Percentiles rank a stretch among this genome's conserved stretches.
These are phyloP conservation scores for Cryptocephalus moraei DNA, from an alignment of 2,888 invertebrate species.

Conservation along the genomic window DNA sequence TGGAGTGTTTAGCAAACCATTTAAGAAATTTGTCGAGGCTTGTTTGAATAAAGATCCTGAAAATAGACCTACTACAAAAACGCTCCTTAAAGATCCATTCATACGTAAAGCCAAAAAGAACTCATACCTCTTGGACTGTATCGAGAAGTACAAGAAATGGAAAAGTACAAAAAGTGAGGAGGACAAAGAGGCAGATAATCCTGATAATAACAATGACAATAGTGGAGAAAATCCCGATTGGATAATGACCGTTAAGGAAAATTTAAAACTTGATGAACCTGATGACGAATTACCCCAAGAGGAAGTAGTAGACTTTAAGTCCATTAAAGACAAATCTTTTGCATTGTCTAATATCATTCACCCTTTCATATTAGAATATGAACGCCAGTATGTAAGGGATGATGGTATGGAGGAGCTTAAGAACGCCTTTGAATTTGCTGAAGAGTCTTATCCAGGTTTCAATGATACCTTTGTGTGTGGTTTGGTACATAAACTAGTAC, in stretches of 20 bases:
- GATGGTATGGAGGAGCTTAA: constrained; percentile 1
- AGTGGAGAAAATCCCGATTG: constrained; percentile 4
- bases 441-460: constrained; percentile 6
- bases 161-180: constrained; percentile 85
- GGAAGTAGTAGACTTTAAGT: neutral
- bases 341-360: neutral
- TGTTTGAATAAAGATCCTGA: constrained; percentile 99
- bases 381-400: neutral
- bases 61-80: constrained; percentile 97
- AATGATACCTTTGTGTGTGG: constrained; percentile 4
- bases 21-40: constrained; percentile 93
- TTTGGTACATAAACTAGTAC: constrained; percentile 3
- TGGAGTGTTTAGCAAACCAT: constrained; percentile 81
- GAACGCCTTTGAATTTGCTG: constrained; percentile 3
- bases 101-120: constrained; percentile 97
- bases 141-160: constrained; percentile 97
- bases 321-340: neutral
- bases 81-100: constrained; percentile 91
- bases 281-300: neutral
- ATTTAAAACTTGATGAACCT: neutral
- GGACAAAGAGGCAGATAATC: constrained; percentile 79
- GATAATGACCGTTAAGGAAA: constrained; percentile 5
- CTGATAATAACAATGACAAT: constrained; percentile 51
- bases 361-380: too few relatives aligned
- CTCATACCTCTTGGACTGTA: constrained; percentile 93